These are phyloP conservation scores for Drosophila aff. DNA, from an alignment of 1,140 invertebrate genomes.

Conservation along the genomic window DNA sequence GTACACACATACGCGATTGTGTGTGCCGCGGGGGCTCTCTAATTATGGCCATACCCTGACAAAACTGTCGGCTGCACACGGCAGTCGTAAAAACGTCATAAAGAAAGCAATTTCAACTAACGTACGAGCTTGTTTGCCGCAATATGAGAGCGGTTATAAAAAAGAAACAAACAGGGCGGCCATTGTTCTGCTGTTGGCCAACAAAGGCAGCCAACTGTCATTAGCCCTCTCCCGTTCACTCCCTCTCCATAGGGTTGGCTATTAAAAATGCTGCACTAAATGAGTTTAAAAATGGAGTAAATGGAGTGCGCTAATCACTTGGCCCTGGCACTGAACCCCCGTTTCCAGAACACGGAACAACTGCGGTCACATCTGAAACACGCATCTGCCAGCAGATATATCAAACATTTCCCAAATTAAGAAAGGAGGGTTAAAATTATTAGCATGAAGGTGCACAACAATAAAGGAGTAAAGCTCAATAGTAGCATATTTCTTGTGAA, in stretches of 20 bases:
- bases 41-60: constrained; percentile 60
- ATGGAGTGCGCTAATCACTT: constrained; percentile 58
- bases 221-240: constrained; percentile 50
- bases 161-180: constrained; percentile 26
- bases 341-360: not conserved
- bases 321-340: constrained; percentile 14
- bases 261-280: constrained; percentile 67
- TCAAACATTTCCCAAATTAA: not conserved
- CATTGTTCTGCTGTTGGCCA: constrained; percentile 49
- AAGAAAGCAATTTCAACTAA: constrained; percentile 70
- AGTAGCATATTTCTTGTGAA: not conserved
- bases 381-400: not conserved
- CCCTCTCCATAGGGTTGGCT: constrained; percentile 16
- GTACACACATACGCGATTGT: constrained; percentile 8
- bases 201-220: constrained; percentile 58
- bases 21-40: constrained; percentile 38
- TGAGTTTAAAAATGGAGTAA: constrained; percentile 79
- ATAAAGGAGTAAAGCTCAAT: not conserved
- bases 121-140: constrained; percentile 46
- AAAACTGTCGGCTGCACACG: constrained; percentile 57
- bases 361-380: not conserved
- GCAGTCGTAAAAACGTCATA: constrained; percentile 77
- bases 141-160: constrained; percentile 1
- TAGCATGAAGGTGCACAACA: not conserved
- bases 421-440: not conserved